Base-by-base conservation (phyloP, 2,113 vertebrate genomes). In the Neolamprologus devosi region DNA sequence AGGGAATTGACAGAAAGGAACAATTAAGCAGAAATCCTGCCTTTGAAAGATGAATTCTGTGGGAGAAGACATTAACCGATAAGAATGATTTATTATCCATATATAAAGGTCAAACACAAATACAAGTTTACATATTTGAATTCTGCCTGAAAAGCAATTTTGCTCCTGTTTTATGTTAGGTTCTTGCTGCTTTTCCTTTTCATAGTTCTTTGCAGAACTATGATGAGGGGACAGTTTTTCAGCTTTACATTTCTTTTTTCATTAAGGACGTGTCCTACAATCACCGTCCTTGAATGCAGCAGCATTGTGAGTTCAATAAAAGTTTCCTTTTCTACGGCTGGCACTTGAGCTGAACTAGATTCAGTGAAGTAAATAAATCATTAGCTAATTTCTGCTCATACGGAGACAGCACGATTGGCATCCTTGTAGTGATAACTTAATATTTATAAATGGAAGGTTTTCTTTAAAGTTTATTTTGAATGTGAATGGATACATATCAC, bases 51-150 rank as follows among this genome's bases (percentile, higher is more conserved):
- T 82, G 60, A 90, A 86, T 88, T 47, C 14, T 80, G 68, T 65
- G 13, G 82, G 40, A 40, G 78, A 68, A 81, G 42, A 85, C 88
- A 85, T 86, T 82, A 83, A 83, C 55, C 2, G 81, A 91, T 89
- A 91, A 90, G 78, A 90, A 81, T 83, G 73, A 93, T 86, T 83
- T 81, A 91, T 89, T 57, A 75, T 83, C 78, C 16, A 6, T 21
- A 23, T 30, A 80, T 82, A 93, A 94, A 91, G 91, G 91, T 92
- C 89, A 87, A 82, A 82, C 16, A 21, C 65, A 65, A 87, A 70
- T 33, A 70, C 28, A 82, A 54, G 63, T 89, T 65, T n/a, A 42
- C 7, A 8, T 30, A 83, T 88, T 84, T 63, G n/a, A 90, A 81
- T 83, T 84, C 51, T 85, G 28, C 26, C 51, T 47, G 47, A 40